A percentile compares a stretch with the other conserved stretches of the same genome.
Conservation (phyloP, 2,797 vertebrate species). For the Salarias fasciatus region DNA sequence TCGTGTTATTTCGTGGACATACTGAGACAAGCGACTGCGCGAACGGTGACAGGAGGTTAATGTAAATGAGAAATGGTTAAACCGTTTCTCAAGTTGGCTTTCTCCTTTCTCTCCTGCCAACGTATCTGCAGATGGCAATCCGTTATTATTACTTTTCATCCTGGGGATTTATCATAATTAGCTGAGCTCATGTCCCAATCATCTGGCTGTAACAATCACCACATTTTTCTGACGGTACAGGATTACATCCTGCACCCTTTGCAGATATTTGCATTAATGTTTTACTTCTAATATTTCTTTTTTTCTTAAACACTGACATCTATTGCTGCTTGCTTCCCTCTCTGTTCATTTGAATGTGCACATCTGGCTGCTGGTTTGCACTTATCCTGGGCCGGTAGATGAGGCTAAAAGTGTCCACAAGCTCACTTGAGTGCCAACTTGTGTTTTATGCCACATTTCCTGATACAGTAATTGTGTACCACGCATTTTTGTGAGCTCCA, state of each 20-base stretch:
- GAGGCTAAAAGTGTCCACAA: not conserved
- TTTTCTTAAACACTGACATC: constrained; percentile 7
- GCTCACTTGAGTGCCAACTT: not conserved
- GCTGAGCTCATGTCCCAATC: constrained; percentile 57
- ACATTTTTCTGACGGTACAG: constrained; percentile 44
- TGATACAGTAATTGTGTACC: constrained; percentile 22
- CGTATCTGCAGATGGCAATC: constrained; percentile 50
- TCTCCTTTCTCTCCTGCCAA: constrained; percentile 22
- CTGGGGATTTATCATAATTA: constrained; percentile 69
- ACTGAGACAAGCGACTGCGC: constrained; percentile 47
- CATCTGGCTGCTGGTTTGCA: not conserved
- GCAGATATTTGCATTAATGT: constrained; percentile 38
- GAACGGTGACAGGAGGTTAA: constrained; percentile 54
- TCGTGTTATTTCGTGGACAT: constrained; percentile 35
- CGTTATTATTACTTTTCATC: constrained; percentile 55
- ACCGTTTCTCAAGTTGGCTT: constrained; percentile 16
- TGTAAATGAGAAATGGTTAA: constrained; percentile 58
- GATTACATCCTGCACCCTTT: constrained; percentile 39
- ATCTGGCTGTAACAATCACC: constrained; percentile 52
- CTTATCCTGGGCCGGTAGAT: not conserved
- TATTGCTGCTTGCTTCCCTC: constrained; percentile 9
- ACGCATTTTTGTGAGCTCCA: constrained; percentile 17
- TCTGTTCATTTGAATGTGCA: not conserved
- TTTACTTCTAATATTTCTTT: constrained; percentile 26
- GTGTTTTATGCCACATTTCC: constrained; percentile 23